Base-by-base conservation (phyloP, 2,797 vertebrate genomes). In the Pseudochirops corinnae region DNA sequence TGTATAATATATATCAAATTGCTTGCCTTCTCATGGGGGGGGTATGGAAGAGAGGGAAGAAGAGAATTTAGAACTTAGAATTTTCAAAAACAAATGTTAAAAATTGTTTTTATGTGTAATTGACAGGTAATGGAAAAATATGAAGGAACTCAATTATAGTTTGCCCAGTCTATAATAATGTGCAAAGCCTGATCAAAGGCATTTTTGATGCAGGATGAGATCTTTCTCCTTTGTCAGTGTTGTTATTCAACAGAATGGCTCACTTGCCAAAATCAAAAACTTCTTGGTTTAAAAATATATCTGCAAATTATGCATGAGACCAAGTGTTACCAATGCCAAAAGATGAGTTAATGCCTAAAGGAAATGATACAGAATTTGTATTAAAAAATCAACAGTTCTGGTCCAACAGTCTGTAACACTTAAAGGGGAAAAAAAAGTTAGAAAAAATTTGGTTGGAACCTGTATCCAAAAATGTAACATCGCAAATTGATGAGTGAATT, bases 271-370 rank as follows among this genome's bases (percentile, higher is more conserved):
- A 82, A 82, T 74, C 12, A 82, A 82, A 74, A 74, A 46, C 6
- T 26, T 74, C 6, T 39, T 82, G 39, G n/a, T 46, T 82, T 82
- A 46, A 82, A 82, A 46, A 39, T 46, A 82, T 82, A 82, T 82
- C 39, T 82, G 74, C 39, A 82, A 82, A 82, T 82, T 82, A 82
- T 82, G 74, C n/a, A 46, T 82, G 74, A 82, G 74, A 82, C 74
- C 18, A 46, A 39, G 33, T 67, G 33, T 67, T 82, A 10, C 21
- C 74, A 82, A 0, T 24, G 74, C 18, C 18, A 82, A 46, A 46
- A 82, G 67, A 82, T 46, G 67, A 82, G n/a, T 46, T 82, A 82
- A 46, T 82, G 21, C n/a, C 18, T 46, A 26, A 82, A 82, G 18
- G 39, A 82, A 46, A 39, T 46, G 28, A 82, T 82, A 82, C 2